Conservation (phyloP, 2,888 invertebrate genomes). For the Parelbella ahira region DNA sequence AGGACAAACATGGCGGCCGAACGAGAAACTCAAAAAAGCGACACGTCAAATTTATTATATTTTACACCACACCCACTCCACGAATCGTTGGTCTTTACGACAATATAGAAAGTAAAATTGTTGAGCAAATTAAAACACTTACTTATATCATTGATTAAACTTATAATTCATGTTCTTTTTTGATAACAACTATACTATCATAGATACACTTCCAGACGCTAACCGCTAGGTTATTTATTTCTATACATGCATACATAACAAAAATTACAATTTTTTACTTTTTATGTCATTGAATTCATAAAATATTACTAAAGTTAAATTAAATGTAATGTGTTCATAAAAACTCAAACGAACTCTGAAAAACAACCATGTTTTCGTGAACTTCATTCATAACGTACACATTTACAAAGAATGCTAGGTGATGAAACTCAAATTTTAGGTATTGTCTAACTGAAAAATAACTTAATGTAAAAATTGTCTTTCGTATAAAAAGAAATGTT, state of each 20-base stretch:
- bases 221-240: constrained; percentile 61
- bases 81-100: constrained; percentile 4
- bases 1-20: constrained; percentile 79
- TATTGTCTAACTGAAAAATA: too few relatives aligned
- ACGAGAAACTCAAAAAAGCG: constrained; percentile 64
- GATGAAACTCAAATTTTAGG: too few relatives aligned
- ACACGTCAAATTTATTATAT: constrained; percentile 66
- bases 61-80: constrained; percentile 36
- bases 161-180: constrained; percentile 63
- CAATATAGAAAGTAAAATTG: constrained; percentile 32
- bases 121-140: constrained; percentile 47
- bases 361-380: constrained; percentile 77
- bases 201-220: constrained; percentile 60
- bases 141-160: constrained; percentile 63
- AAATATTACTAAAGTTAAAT: constrained; percentile 30
- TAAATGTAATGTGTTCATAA: constrained; percentile 44
- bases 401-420: constrained; percentile 33
- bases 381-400: constrained; percentile 48
- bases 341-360: constrained; percentile 70
- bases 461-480: too few relatives aligned
- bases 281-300: constrained; percentile 10
- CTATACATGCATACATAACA: constrained; percentile 37
- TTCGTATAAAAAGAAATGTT: too few relatives aligned
- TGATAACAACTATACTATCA: constrained; percentile 53
- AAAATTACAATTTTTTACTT: constrained; percentile 9